These are phyloP conservation scores for Probosciger aterrimus DNA, from an alignment of 2,113 vertebrate species.

Conservation along the genomic window DNA sequence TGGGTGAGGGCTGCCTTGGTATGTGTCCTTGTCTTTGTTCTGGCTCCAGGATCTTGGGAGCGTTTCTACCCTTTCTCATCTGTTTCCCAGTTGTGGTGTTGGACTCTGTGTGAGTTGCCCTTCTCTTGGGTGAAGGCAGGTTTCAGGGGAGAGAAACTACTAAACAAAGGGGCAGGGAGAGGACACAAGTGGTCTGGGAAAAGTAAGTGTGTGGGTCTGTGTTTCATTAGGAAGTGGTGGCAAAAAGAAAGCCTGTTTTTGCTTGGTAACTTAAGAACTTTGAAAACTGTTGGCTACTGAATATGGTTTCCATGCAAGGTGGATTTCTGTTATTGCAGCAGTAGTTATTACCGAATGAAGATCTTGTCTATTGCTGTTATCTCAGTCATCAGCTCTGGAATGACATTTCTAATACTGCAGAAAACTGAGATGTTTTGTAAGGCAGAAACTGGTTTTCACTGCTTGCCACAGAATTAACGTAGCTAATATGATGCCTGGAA, in stretches of 20 bases:
- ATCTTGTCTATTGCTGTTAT: neutral
- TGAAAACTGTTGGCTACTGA: neutral
- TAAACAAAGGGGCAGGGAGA: neutral
- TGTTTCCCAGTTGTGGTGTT: neutral
- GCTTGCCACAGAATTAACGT: fast-evolving
- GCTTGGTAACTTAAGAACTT: neutral
- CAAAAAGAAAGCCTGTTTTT: neutral
- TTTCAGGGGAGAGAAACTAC: neutral
- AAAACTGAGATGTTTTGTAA: neutral
- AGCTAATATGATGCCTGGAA: neutral
- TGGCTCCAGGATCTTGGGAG: neutral
- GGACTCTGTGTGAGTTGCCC: fast-evolving
- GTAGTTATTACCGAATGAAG: neutral
- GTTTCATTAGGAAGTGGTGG: neutral
- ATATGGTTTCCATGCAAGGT: neutral
- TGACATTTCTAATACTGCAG: neutral
- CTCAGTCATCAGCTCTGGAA: neutral
- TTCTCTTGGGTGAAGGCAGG: neutral
- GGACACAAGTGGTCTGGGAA: neutral
- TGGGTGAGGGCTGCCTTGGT: neutral
- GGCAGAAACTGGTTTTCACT: neutral
- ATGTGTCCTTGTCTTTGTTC: neutral
- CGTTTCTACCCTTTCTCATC: neutral
- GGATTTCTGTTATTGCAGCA: neutral
- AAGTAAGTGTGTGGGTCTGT: neutral